Evolutionary conservation across 2,888 invertebrate species (phyloP), one percentile per base, ranked within the genome.

Genomic region (Caenorhabditis zanzibari): DNA sequence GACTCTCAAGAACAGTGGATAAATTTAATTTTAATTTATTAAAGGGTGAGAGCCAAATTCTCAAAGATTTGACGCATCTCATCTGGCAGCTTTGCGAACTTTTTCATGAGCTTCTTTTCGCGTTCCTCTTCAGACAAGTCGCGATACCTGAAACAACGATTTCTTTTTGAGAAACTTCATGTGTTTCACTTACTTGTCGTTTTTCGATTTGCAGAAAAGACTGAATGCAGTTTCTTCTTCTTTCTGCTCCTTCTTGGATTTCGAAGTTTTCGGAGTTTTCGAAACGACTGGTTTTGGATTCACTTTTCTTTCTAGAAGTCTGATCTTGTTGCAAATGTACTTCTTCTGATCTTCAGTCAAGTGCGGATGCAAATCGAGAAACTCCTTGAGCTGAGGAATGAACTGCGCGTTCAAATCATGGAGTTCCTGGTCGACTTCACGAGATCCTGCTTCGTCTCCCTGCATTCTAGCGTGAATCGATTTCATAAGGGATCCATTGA

Each of bases 91-190:
- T 81, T 81, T 0, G 22, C 35, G 24, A 71, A 81, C 58, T 81
- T 81, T 24, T 81, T 81, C 0, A 0, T n/a, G 9, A 81, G 56
- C 32, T 81, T 81, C 28, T 38, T 56, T 22, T 81, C 73, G 28
- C 81, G 68, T 2, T 61, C 71, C 12, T 63, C 75, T 10, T 81
- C 75, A 19, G 81, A 71, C 56, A 81, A 41, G 22, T 81, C 75
- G 9, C 69, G 71, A 28, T 71, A 79, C 38, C 79, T 77, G 56
- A 35, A 77, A 59, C 9, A 19, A 6, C 1, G 6, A 1, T 4
- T 7, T 19, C 5, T 47, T n/a, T n/a, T 6, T 6, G 2, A 47
- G 19, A 14, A 44, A 52, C 1, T 22, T n/a, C n/a, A n/a, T 0
- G 10, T 52, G 19, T 54, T 22, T 26, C 3, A 61, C 77, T 49